Percentiles rank a stretch among this genome's conserved stretches.
Conservation (phyloP, 2,888 invertebrate genomes). For the Parthenolecanium corni region DNA sequence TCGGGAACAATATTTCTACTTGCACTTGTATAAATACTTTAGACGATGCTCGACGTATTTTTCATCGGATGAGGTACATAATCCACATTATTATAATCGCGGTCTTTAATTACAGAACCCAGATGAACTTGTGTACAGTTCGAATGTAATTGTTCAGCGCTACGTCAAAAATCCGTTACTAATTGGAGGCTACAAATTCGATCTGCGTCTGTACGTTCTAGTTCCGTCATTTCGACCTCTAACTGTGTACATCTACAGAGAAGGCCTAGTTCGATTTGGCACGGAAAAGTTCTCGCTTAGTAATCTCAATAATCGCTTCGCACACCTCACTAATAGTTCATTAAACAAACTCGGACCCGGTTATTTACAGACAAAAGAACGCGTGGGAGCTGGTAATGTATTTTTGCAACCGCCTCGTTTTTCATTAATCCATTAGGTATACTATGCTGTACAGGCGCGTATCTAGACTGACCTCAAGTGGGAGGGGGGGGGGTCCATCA, state of each 20-base stretch:
- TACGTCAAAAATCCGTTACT: constrained; percentile 66
- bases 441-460: too few relatives aligned
- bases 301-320: constrained; percentile 68
- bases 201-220: constrained; percentile 78
- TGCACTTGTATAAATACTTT: too few relatives aligned
- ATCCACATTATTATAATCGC: too few relatives aligned
- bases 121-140: constrained; percentile 64
- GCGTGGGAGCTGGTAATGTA: constrained; percentile 60
- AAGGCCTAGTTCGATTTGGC: constrained; percentile 67
- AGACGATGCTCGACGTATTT: too few relatives aligned
- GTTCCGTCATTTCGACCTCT: constrained; percentile 78
- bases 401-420: too few relatives aligned
- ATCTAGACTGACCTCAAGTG: too few relatives aligned
- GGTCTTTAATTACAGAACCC: constrained; percentile 47
- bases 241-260: constrained; percentile 75
- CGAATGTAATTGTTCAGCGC: constrained; percentile 65
- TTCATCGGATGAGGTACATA: too few relatives aligned
- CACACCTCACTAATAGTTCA: constrained; percentile 84
- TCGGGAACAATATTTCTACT: too few relatives aligned
- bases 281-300: constrained; percentile 75
- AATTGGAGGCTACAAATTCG: constrained; percentile 85
- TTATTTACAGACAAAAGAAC: constrained; percentile 68
- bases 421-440: too few relatives aligned
- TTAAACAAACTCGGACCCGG: constrained; percentile 78
- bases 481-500: too few relatives aligned